Evolutionary conservation across 92 coral and sea anemone genomes (phyloP).

Genomic region (Anthopleura xanthogrammica): DNA sequence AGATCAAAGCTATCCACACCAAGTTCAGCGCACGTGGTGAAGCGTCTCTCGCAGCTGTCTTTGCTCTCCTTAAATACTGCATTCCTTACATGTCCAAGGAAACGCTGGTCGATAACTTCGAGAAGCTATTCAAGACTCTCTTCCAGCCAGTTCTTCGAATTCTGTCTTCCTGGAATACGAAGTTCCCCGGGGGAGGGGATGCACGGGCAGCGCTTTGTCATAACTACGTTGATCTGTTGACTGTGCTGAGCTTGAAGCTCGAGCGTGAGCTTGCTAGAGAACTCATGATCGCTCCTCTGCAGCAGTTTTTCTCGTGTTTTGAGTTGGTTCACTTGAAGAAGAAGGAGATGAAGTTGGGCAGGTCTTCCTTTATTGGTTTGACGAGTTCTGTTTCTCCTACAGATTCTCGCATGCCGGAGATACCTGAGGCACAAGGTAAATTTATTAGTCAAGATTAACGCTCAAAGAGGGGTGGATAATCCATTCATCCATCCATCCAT

Average conservation of each 20-base stretch:
- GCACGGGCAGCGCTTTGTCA: constrained; percentile 88
- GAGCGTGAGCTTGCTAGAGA: constrained; percentile 88
- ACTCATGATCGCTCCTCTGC: constrained; percentile 77
- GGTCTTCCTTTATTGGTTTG: constrained; percentile 29
- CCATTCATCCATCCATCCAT: neutral
- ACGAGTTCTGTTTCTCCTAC: constrained; percentile 7
- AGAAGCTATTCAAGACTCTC: constrained; percentile 53
- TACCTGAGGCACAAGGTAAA: constrained; percentile 27
- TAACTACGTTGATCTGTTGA: constrained; percentile 78
- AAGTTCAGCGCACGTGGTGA: constrained; percentile 78
- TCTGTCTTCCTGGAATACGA: constrained; percentile 74
- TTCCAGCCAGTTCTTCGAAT: constrained; percentile 85
- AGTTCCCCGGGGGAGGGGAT: constrained; percentile 85
- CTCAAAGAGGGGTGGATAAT: neutral
- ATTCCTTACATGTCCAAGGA: constrained; percentile 78
- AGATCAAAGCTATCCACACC: constrained; percentile 72
- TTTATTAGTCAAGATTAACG: neutral
- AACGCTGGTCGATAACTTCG: constrained; percentile 73
- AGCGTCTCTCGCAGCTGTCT: constrained; percentile 80
- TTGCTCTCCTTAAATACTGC: constrained; percentile 87
- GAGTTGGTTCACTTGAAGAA: constrained; percentile 74
- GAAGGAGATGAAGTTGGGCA: constrained; percentile 47
- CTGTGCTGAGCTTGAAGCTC: constrained; percentile 76
- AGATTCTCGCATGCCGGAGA: neutral
- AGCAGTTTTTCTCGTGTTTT: constrained; percentile 89